Evolutionary conservation across 2,797 vertebrate species (phyloP), one percentile per base, ranked within the genome.

Genomic region (Muscicapa striata): DNA sequence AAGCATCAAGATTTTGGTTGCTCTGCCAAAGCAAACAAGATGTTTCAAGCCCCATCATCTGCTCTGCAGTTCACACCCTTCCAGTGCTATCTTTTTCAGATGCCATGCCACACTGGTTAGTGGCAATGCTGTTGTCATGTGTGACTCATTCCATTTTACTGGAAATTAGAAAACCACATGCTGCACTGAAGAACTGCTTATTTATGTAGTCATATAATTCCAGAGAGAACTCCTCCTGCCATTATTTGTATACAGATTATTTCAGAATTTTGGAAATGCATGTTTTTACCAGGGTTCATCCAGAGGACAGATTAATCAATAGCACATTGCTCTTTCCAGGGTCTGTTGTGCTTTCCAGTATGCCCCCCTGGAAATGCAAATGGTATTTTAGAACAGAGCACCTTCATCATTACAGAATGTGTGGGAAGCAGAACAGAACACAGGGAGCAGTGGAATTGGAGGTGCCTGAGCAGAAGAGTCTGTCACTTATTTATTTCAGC

Each of bases 121-220:
- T 89, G 96, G 92, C 88, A 84, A 57, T 70, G 85, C 77, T 84
- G 90, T 69, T 96, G 94, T 92, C 94, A 88, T 92, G 81, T 93
- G 92, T 97, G 96, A 97, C 94, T 97, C 95, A 96, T 87, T 94
- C 95, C 87, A 72, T 94, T 94, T 95, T 95, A 97, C 95, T 97
- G 95, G 96, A 96, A 97, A 96, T 95, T 90, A 89, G 89, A 93
- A 94, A 94, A 86, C 93, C 95, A 95, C 91, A 94, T 72, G 91
- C 92, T 94, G 90, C 76, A 82, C 78, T 84, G 73, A 92, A 95
- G 78, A 80, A 93, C 82, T 91, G 89, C 87, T 91, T 97, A 86
- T 92, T 96, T 96, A 58, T 79, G 81, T 86, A 92, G 87, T 76
- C 66, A 48, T 23, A 66, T 46, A 67, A 81, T 82, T 73, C 83